Evolutionary conservation across 1,140 invertebrate species (phyloP).

Genomic region (Calosoma granatense): DNA sequence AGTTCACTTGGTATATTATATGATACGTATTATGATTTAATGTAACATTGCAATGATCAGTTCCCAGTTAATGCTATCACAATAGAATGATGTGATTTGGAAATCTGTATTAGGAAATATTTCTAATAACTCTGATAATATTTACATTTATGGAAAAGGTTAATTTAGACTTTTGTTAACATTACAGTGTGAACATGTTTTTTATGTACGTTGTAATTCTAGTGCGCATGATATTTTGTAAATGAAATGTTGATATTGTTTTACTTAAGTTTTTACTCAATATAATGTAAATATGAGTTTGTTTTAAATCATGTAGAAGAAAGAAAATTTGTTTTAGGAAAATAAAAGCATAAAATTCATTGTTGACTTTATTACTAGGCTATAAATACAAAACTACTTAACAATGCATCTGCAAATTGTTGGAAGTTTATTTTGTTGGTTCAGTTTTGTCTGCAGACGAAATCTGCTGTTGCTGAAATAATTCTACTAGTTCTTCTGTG

Average conservation of each 20-base stretch:
- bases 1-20: too few species aligned
- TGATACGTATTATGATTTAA: too few species aligned
- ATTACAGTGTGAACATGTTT: neutral
- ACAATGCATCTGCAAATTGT: too few species aligned
- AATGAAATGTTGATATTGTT: conserved; percentile 1
- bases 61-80: too few species aligned
- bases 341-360: neutral
- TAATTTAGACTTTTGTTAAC: neutral
- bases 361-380: neutral
- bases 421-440: too few species aligned
- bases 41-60: too few species aligned
- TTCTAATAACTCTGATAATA: too few species aligned
- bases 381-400: neutral
- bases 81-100: too few species aligned
- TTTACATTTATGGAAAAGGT: too few species aligned
- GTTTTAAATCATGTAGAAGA: neutral
- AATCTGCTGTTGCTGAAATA: conserved; percentile 50
- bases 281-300: conserved; percentile 4
- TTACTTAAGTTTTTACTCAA: neutral
- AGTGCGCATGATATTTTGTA: neutral
- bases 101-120: too few species aligned
- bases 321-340: conserved; percentile 2
- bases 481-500: conserved; percentile 51
- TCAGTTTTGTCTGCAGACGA: neutral
- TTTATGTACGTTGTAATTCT: neutral